These are phyloP conservation scores for Diuraphis noxia DNA, from an alignment of 1,140 invertebrate species.

Conservation along the genomic window DNA sequence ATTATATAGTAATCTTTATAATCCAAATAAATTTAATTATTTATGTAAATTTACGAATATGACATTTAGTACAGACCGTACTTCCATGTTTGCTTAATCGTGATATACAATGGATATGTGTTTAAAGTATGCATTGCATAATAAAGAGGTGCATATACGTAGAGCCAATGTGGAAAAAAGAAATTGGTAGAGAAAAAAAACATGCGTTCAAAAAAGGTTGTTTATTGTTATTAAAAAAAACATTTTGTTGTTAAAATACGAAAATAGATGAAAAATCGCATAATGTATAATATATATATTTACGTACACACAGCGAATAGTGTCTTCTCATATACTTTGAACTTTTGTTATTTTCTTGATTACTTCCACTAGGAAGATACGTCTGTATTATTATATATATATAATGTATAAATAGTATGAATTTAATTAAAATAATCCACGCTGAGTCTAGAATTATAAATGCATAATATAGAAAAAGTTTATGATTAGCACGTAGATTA, in stretches of 20 bases:
- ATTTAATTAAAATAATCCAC: background rate
- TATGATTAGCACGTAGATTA: background rate
- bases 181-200: background rate
- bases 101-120: background rate
- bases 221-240: conserved; percentile 39
- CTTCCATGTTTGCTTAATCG: background rate
- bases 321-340: background rate
- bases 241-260: conserved; percentile 3
- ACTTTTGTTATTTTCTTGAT: background rate
- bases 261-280: background rate
- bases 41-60: background rate
- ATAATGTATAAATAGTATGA: background rate
- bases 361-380: background rate
- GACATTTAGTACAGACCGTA: background rate
- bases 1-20: conserved; percentile 2
- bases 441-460: background rate
- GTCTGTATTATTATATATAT: background rate
- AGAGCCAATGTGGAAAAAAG: background rate
- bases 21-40: background rate
- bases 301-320: background rate
- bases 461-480: background rate
- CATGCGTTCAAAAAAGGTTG: conserved; percentile 10
- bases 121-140: background rate
- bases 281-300: background rate
- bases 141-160: background rate